These are phyloP conservation scores for Drosophila pegasa DNA, from an alignment of 2,888 invertebrate species.

Conservation along the genomic window DNA sequence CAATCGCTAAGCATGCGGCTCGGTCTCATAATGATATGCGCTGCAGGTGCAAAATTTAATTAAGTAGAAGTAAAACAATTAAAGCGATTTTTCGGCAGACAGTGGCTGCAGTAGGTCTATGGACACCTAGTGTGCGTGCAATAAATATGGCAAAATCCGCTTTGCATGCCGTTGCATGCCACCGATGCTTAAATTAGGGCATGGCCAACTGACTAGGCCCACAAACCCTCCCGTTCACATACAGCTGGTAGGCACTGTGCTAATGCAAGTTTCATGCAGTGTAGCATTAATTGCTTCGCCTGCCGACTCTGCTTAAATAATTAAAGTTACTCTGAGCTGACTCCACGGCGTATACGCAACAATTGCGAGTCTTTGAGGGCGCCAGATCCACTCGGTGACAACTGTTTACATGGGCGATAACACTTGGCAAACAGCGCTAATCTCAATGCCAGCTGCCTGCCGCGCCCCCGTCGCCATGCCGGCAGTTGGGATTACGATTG, in stretches of 20 bases:
- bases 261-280: too few species aligned
- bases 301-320: slow-evolving; percentile 30
- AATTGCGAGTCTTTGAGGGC: slow-evolving; percentile 38
- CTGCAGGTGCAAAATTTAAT: slow-evolving; percentile 68
- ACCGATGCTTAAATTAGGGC: slow-evolving; percentile 52
- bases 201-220: slow-evolving; percentile 30
- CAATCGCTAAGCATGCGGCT: slow-evolving; percentile 33
- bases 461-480: not conserved
- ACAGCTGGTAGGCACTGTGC: slow-evolving; percentile 33
- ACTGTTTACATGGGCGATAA: slow-evolving; percentile 74
- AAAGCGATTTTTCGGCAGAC: slow-evolving; percentile 53
- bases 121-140: slow-evolving; percentile 48
- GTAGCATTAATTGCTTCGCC: slow-evolving; percentile 39
- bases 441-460: slow-evolving; percentile 59
- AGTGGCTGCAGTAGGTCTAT: slow-evolving; percentile 6
- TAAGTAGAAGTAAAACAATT: slow-evolving; percentile 67
- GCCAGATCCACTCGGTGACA: slow-evolving; percentile 63
- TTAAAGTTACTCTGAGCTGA: slow-evolving; percentile 19
- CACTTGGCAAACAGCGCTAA: slow-evolving; percentile 74
- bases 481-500: slow-evolving; percentile 21
- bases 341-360: slow-evolving; percentile 50
- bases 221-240: slow-evolving; percentile 19
- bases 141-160: slow-evolving; percentile 63
- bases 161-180: slow-evolving; percentile 48
- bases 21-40: slow-evolving; percentile 38